Evolutionary conservation across 2,888 invertebrate species (phyloP).

Genomic region (Eilema sororculum): DNA sequence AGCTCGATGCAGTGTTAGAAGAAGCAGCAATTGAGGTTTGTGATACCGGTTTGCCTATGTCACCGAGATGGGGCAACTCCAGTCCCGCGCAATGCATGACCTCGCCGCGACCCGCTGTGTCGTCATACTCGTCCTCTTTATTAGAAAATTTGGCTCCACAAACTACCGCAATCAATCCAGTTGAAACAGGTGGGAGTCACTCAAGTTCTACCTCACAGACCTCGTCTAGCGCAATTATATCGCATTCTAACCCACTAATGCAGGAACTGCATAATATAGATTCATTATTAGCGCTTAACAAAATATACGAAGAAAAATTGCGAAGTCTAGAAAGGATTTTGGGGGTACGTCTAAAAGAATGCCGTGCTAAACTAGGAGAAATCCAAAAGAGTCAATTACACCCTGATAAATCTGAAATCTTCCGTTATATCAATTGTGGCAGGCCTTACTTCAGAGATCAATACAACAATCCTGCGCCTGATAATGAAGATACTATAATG

Average conservation of each 20-base stretch:
- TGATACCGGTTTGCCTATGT: conserved; percentile 14
- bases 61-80: background rate
- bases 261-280: conserved; percentile 54
- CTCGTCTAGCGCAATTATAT: background rate
- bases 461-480: conserved; percentile 80
- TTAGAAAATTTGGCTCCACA: background rate
- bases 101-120: background rate
- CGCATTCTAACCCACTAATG: background rate
- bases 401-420: conserved; percentile 52
- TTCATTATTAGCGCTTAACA: conserved; percentile 71
- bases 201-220: conserved; percentile 6
- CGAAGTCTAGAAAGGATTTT: conserved; percentile 67
- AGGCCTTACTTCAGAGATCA: conserved; percentile 90
- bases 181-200: background rate
- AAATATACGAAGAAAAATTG: conserved; percentile 69
- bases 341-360: conserved; percentile 64
- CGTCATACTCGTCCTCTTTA: background rate
- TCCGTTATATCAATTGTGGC: conserved; percentile 76
- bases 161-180: background rate
- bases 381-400: conserved; percentile 40
- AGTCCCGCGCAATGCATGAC: background rate
- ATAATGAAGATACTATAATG: conserved; percentile 88
- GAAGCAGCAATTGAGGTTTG: conserved; percentile 21
- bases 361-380: conserved; percentile 63
- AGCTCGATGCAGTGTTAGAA: conserved; percentile 20